phyloP scores from a whole-genome alignment of 2,797 vertebrate species.

The Knipowitschia caucasica region DNA sequence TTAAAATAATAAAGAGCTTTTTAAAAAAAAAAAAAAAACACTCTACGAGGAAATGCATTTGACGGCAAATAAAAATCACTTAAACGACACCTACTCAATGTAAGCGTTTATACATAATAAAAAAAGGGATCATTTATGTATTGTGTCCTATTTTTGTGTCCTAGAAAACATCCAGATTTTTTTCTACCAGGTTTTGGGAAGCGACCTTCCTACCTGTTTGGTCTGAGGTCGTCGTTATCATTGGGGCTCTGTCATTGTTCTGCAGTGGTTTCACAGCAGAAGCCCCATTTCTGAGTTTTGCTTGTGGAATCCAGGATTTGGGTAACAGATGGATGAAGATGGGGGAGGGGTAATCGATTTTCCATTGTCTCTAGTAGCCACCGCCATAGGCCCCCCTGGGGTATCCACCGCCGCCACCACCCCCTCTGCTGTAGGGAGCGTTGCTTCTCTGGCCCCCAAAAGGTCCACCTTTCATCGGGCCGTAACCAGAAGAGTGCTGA shows the following conservation, averaged over 20 bases:
- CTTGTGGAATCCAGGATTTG: conserved; percentile 55
- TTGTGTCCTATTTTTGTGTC: conserved; percentile 71
- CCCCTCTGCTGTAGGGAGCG: conserved; percentile 84
- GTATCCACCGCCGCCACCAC: conserved; percentile 84
- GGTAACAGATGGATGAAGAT: conserved; percentile 25
- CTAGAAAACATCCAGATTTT: conserved; percentile 68
- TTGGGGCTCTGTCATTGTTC: conserved; percentile 65
- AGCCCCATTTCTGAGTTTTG: conserved; percentile 59
- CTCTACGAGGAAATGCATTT: conserved; percentile 58
- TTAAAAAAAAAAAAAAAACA: conserved; percentile 65
- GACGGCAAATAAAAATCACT: conserved; percentile 67
- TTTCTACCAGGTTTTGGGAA: conserved; percentile 74
- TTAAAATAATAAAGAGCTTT: conserved; percentile 48
- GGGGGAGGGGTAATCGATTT: conserved; percentile 21
- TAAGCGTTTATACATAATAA: conserved; percentile 53
- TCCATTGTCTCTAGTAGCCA: conserved; percentile 61
- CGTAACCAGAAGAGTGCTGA: conserved; percentile 90
- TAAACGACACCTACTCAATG: conserved; percentile 63
- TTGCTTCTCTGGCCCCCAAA: conserved; percentile 80
- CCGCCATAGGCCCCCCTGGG: conserved; percentile 85
- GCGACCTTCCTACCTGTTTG: conserved; percentile 83
- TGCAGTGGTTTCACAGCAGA: conserved; percentile 67
- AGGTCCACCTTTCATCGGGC: conserved; percentile 86
- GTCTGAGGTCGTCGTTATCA: conserved; percentile 72
- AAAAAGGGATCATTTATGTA: conserved; percentile 36